phyloP scores from a whole-genome alignment of 1,140 invertebrate genomes.

The Cardiocondyla obscurior region DNA sequence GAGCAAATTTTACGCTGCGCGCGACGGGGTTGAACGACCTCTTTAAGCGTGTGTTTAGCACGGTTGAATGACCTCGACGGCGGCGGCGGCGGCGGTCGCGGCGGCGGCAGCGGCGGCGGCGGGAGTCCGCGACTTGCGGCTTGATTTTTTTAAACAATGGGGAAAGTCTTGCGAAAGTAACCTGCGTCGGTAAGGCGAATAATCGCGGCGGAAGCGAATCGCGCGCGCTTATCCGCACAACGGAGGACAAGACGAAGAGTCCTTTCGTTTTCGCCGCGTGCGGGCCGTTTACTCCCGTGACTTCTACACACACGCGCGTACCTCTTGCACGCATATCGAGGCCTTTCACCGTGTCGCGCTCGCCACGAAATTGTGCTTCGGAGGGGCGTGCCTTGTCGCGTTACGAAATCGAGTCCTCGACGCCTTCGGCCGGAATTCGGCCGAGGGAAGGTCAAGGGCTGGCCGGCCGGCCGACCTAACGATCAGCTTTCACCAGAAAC shows the following conservation, averaged over 20 bases:
- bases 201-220: slow-evolving; percentile 47
- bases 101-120: neutral
- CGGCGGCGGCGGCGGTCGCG: slow-evolving; percentile 5
- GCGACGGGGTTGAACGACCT: slow-evolving; percentile 59
- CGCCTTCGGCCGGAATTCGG: slow-evolving; percentile 77
- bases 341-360: slow-evolving; percentile 73
- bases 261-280: slow-evolving; percentile 76
- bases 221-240: slow-evolving; percentile 22
- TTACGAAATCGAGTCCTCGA: slow-evolving; percentile 74
- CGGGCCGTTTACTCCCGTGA: slow-evolving; percentile 5
- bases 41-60: slow-evolving; percentile 56
- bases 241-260: slow-evolving; percentile 52
- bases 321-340: neutral
- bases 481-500: slow-evolving; percentile 74
- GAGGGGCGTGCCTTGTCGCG: slow-evolving; percentile 59
- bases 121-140: slow-evolving; percentile 44
- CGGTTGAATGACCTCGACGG: slow-evolving; percentile 67
- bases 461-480: neutral
- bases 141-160: slow-evolving; percentile 79
- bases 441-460: slow-evolving; percentile 82
- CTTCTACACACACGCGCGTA: neutral
- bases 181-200: slow-evolving; percentile 62
- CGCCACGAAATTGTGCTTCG: slow-evolving; percentile 65
- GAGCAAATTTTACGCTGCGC: slow-evolving; percentile 4
- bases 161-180: slow-evolving; percentile 81